Evolutionary conservation across 2,797 vertebrate species (phyloP), one percentile per base, ranked within the genome.

Genomic region (Miichthys miiuy): DNA sequence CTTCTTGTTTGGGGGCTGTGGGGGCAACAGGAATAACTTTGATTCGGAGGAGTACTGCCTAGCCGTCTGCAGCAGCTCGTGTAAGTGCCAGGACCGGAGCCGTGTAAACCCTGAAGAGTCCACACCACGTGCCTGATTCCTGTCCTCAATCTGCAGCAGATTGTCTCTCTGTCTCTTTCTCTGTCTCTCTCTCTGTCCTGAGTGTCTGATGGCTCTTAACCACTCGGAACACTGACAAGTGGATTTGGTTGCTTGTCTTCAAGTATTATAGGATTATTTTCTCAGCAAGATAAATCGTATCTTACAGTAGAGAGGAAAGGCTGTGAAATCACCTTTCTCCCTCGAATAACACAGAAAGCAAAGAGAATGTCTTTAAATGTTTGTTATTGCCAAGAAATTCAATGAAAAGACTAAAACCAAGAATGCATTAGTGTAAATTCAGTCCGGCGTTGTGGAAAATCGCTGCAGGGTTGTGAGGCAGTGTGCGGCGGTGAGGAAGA

Each of bases 21-120:
- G 97, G 44, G 98, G 98, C 91, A 99, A 99, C 97, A 96, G 97
- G 94, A 99, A 99, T 97, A 99, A 99, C 98, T 99, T 99, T 98
- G 97, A 97, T 81, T 97, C 98, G 6, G 97, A 99, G 95, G 97
- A 99, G 72, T 99, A 99, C 97, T 99, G 98, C 97, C 93, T 99
- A 93, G 96, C 95, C 95, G 97, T 97, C 95, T 90, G 98, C 97
- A 96, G 97, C 96, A 97, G 96, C 96, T 96, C 97, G 96, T 95
- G 98, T 99, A 99, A 99, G 98, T 99, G 83, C 71, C 70, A 44
- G 86, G 84, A 71, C 57, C 5, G 46, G 83, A 87, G 77, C 47
- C 11, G 25, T 54, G 51, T 44, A 34, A 60, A 61, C 30, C 68
- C 67, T 58, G 65, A 84, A 47, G 67, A 44, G 76, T 83, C 79